A percentile compares a stretch with the other conserved stretches of the same genome.
phyloP scores from a whole-genome alignment of 2,888 invertebrate genomes.

The Drosophila bunnanda region DNA sequence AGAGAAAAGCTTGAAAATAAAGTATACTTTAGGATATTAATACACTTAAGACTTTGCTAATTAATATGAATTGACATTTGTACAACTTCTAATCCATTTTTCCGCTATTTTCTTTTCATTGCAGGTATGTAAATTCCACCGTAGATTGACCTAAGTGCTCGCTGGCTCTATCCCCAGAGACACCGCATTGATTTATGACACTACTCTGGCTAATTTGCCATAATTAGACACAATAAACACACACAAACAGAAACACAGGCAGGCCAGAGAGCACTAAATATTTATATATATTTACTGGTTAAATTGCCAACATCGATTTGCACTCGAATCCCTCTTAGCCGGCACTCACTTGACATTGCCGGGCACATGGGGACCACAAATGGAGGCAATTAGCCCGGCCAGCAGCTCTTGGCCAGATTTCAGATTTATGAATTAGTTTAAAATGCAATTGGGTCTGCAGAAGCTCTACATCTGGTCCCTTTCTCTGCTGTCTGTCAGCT shows the following conservation, averaged over 20 bases:
- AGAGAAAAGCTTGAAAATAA: too few species aligned
- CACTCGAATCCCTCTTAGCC: slow-evolving; percentile 55
- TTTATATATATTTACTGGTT: slow-evolving; percentile 43
- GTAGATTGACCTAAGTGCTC: slow-evolving; percentile 25
- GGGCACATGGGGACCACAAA: slow-evolving; percentile 52
- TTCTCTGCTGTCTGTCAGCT: neutral
- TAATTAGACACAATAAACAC: slow-evolving; percentile 58
- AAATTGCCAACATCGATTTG: slow-evolving; percentile 68
- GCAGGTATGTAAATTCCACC: slow-evolving; percentile 39
- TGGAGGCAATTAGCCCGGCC: slow-evolving; percentile 62
- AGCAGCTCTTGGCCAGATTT: slow-evolving; percentile 28
- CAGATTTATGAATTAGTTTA: slow-evolving; percentile 50
- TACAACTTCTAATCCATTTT: neutral
- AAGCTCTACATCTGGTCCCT: slow-evolving; percentile 13
- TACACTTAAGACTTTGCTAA: neutral
- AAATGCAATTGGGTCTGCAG: slow-evolving; percentile 42
- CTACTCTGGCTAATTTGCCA: slow-evolving; percentile 59
- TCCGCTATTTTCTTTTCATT: slow-evolving; percentile 22
- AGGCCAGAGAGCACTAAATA: slow-evolving; percentile 30
- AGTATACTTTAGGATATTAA: neutral
- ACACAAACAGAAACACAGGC: slow-evolving; percentile 15
- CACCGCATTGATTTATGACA: slow-evolving; percentile 37
- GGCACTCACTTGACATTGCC: slow-evolving; percentile 55
- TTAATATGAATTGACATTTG: neutral
- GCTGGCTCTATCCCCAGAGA: slow-evolving; percentile 16